Percentiles rank a stretch among this genome's conserved stretches.
Conservation (phyloP, 2,113 vertebrate species). For the Prionailurus viverrinus region DNA sequence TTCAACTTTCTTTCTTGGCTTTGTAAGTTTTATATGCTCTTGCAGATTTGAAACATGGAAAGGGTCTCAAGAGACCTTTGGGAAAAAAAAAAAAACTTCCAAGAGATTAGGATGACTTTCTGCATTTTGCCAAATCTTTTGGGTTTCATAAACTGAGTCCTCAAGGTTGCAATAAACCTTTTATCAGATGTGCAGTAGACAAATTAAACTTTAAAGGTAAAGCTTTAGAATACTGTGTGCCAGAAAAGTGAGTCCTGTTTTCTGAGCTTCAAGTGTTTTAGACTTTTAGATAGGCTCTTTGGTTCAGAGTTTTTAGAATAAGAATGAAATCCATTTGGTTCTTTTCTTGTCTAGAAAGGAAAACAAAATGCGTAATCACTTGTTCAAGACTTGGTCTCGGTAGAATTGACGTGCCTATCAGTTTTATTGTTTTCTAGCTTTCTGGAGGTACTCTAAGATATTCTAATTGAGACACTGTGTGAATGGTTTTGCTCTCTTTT, state of each 20-base stretch:
- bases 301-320: conserved; percentile 43
- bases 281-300: neutral
- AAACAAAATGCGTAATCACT: neutral
- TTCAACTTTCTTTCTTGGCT: conserved; percentile 13
- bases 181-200: neutral
- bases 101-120: neutral
- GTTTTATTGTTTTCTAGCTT: neutral
- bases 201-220: neutral
- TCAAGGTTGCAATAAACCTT: neutral
- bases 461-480: conserved; percentile 10
- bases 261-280: neutral
- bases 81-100: neutral
- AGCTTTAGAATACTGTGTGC: neutral
- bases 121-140: neutral
- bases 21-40: neutral
- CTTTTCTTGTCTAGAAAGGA: conserved; percentile 27
- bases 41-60: neutral
- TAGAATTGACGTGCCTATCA: neutral
- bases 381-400: neutral
- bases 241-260: neutral
- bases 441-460: neutral
- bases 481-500: neutral
- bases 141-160: conserved; percentile 31
- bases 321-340: neutral
- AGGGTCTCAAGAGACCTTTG: neutral